Evolutionary conservation across 2,888 invertebrate genomes (phyloP), one percentile per base, ranked within the genome.

Genomic region (Spicauda simplicius): DNA sequence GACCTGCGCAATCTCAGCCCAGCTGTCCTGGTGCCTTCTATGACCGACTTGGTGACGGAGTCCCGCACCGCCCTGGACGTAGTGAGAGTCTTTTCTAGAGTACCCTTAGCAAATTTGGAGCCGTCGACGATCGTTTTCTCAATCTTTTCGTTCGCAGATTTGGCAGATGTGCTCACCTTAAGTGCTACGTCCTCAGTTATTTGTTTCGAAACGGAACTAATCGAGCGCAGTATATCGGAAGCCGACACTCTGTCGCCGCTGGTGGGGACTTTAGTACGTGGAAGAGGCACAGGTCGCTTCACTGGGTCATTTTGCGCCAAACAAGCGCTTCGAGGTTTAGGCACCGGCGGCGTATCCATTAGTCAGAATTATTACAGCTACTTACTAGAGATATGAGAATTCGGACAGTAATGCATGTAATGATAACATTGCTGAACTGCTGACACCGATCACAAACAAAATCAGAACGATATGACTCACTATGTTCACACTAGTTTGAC

Each of bases 1-100:
- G 80, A 72, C 53, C 82, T 81, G 0, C 90, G 79, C 48, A 92
- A 73, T 84, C 91, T 84, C 82, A 94, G 92, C 19, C 94, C 94
- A 0, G 94, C 94, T 67, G 91, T 93, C 74, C 94, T 91, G 0
- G 96, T 96, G 64, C 95, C 93, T 77, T 95, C 95, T 62, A 95
- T 94, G 1, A 96, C 94, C 53, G 95, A 95, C 72, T 94, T 95
- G 4, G 93, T 91, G 16, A 94, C 93, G 58, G 92, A 92, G 68
- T 94, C 91, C 70, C 94, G 87, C 53, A 94, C 79, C 12, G 93
- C 94, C 12, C 93, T 88, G 0, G 94, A 94, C 2, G 93, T 92
- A 12, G 83, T 87, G 10, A 93, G 73, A 0, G 93, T 93, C 74
- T 89, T 90, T 74, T 93, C 92, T 5, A 93, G 74, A 5, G 92